Conservation (phyloP, 2,888 invertebrate species). For the Drosophila algonquin region DNA sequence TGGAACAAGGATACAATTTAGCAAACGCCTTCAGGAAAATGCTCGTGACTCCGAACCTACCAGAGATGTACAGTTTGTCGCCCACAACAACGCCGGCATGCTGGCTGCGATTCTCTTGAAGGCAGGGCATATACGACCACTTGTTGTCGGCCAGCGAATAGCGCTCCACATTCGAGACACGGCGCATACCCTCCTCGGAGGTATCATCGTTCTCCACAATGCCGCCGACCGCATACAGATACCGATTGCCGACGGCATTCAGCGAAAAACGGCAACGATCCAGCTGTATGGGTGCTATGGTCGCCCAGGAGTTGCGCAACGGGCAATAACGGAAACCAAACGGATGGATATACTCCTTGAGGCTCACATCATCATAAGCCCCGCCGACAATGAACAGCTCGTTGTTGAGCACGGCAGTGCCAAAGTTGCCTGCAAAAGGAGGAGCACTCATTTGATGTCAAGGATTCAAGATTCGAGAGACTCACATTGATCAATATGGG, state of each 20-base stretch:
- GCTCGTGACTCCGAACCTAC: constrained; percentile 54
- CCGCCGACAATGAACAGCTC: constrained; percentile 89
- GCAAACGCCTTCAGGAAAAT: no score
- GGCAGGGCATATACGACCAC: constrained; percentile 86
- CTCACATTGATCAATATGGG: constrained; percentile 89
- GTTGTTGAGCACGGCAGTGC: constrained; percentile 88
- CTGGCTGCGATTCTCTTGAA: constrained; percentile 86
- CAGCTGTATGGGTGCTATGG: constrained; percentile 87
- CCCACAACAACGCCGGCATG: constrained; percentile 85
- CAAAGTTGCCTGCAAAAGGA: constrained; percentile 85
- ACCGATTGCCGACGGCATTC: constrained; percentile 85
- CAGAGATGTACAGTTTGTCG: constrained; percentile 82
- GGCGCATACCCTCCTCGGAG: constrained; percentile 75
- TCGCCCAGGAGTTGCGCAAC: constrained; percentile 87
- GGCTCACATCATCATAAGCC: constrained; percentile 88
- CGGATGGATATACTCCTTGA: constrained; percentile 88
- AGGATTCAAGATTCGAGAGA: no score
- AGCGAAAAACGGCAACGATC: constrained; percentile 88
- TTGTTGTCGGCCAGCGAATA: constrained; percentile 86
- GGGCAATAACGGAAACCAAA: constrained; percentile 89
- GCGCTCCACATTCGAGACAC: constrained; percentile 85
- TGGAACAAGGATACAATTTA: constrained; percentile 27
- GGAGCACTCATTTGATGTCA: background rate
- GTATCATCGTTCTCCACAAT: constrained; percentile 86
- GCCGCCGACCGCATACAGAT: constrained; percentile 88